phyloP scores from a whole-genome alignment of 2,113 vertebrate genomes.

The Electrona antarctica region DNA sequence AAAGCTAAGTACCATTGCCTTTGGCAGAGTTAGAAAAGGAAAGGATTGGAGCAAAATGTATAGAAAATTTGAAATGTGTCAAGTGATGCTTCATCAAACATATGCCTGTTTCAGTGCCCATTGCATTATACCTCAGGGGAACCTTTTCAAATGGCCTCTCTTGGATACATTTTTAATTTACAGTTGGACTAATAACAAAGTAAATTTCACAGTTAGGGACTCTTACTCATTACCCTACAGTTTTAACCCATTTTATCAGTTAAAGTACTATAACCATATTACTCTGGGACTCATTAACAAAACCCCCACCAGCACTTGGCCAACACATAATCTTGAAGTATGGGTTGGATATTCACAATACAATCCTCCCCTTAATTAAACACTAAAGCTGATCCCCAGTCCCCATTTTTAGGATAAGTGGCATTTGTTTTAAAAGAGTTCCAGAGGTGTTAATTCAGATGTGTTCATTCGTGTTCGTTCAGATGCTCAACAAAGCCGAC shows the following conservation, averaged over 20 bases:
- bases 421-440: no score
- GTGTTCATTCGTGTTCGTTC: no score
- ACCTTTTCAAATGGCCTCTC: constrained; percentile 32
- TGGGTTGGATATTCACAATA: background rate
- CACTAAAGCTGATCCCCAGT: constrained; percentile 1
- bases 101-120: constrained; percentile 31
- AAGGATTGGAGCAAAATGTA: constrained; percentile 31
- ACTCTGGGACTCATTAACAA: constrained; percentile 36
- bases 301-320: constrained; percentile 15
- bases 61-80: constrained; percentile 26
- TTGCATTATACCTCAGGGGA: constrained; percentile 27
- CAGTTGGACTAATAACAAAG: constrained; percentile 54
- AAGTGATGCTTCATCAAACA: constrained; percentile 23
- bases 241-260: constrained; percentile 33
- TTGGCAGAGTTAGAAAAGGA: constrained; percentile 5
- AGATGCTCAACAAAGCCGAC: no score
- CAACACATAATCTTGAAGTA: background rate
- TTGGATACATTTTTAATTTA: constrained; percentile 56
- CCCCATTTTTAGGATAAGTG: no score
- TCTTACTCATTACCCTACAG: constrained; percentile 24
- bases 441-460: no score
- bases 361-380: constrained; percentile 6
- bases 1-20: background rate
- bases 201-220: constrained; percentile 51
- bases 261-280: constrained; percentile 11